Evolutionary conservation across 2,113 vertebrate species (phyloP), one percentile per base, ranked within the genome.

Genomic region (Rana temporaria): DNA sequence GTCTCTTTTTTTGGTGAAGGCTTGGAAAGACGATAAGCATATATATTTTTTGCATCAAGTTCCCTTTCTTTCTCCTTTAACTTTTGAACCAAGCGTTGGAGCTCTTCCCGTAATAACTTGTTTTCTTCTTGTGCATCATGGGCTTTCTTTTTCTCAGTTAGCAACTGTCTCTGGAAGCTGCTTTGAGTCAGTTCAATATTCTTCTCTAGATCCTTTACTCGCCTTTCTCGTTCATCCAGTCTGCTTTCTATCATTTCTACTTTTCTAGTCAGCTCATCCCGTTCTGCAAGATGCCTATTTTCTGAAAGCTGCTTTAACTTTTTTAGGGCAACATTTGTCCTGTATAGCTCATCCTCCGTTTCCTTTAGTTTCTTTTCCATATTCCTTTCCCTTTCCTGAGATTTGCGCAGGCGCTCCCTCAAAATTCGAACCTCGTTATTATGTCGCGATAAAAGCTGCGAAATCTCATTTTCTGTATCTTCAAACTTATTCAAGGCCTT

Each of bases 61-160:
- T 98, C 95, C 87, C 90, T 92, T 86, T 99, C 96, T 87, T 96
- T 99, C 82, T 98, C 98, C 92, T 97, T 97, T 84, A 99, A 88
- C 89, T 96, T 98, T 79, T 91, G 93, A 84, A 85, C 85, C 7
- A 98, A 88, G 9, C 84, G 90, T 38, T 94, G 89, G 22, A 97
- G 85, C 86, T 98, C 93, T 75, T 95, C 94, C 75, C 95, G 92
- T n/a, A 98, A 93, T 84, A 82, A 20, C 88, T 89, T 93, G 71
- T 94, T 93, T 88, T 96, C 94, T 77, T 96, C 94, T 86, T 95
- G 93, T 55, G 91, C 90, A 30, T 92, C 91, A 9, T 88, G 84
- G 0, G 92, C 87, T 87, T 91, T 98, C 89, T 94, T 98, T 88
- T 92, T 96, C 90, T 98, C 95, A 76, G 90, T 87, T 7, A 92